Evolutionary conservation across 2,797 vertebrate species (phyloP).

Genomic region (Psittacula echo): DNA sequence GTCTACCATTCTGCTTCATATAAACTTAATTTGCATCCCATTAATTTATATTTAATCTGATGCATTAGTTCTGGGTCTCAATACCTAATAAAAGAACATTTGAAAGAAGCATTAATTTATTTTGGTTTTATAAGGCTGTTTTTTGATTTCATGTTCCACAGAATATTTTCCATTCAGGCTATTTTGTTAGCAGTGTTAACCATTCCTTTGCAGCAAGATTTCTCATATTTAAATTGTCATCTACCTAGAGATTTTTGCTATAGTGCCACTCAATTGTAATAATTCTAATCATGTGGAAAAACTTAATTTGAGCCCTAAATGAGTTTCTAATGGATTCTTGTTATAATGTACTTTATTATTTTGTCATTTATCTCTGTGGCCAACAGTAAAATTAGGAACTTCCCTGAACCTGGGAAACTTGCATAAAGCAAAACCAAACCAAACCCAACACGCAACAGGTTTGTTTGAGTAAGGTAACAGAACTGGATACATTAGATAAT

Average conservation of each 20-base stretch:
- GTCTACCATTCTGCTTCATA: not conserved
- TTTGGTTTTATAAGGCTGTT: not conserved
- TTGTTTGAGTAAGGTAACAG: not conserved
- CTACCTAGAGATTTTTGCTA: not conserved
- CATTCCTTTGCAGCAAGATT: not conserved
- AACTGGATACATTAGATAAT: not conserved
- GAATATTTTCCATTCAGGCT: not conserved
- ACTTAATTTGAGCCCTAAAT: not conserved
- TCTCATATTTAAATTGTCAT: not conserved
- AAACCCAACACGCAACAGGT: not conserved
- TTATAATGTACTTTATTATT: not conserved
- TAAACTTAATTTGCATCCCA: not conserved
- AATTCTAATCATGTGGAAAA: not conserved
- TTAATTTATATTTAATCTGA: not conserved
- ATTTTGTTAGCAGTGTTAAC: not conserved
- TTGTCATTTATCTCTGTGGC: not conserved
- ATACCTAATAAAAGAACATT: not conserved
- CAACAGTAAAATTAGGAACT: not conserved
- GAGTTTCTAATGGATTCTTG: not conserved
- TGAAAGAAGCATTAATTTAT: not conserved
- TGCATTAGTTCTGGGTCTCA: not conserved
- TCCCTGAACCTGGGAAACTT: not conserved
- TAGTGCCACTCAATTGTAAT: not conserved
- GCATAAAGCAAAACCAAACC: not conserved
- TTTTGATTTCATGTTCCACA: not conserved